Evolutionary conservation across 2,113 vertebrate genomes (phyloP).

Genomic region (Serinus canaria): DNA sequence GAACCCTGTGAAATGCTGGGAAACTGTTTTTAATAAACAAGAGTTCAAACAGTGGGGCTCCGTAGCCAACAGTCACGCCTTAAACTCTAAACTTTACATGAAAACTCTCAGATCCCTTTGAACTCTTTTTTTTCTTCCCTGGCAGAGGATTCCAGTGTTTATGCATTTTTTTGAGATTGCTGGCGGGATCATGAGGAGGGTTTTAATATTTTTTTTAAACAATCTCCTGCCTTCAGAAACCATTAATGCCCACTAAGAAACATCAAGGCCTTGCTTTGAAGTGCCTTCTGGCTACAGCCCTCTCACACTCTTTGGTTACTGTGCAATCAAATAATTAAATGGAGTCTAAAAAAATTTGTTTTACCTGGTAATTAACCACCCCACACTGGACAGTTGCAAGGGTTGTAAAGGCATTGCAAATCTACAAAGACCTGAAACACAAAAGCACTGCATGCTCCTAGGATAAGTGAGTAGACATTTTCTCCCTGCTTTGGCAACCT

Average conservation of each 20-base stretch:
- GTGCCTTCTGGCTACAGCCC: slow-evolving; percentile 93
- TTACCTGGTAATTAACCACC: slow-evolving; percentile 95
- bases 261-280: slow-evolving; percentile 95
- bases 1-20: slow-evolving; percentile 72
- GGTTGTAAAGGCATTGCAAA: slow-evolving; percentile 76
- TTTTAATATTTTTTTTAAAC: slow-evolving; percentile 85
- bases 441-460: slow-evolving; percentile 67
- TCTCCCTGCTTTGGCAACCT: slow-evolving; percentile 54
- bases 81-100: slow-evolving; percentile 86
- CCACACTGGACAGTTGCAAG: slow-evolving; percentile 77
- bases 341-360: slow-evolving; percentile 83
- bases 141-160: slow-evolving; percentile 85
- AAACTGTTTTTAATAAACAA: slow-evolving; percentile 84
- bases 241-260: slow-evolving; percentile 91
- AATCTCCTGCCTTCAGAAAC: slow-evolving; percentile 94
- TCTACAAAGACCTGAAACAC: slow-evolving; percentile 79
- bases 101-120: slow-evolving; percentile 81
- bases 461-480: neutral
- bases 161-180: slow-evolving; percentile 88
- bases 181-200: slow-evolving; percentile 86
- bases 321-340: slow-evolving; percentile 96
- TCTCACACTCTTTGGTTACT: slow-evolving; percentile 83
- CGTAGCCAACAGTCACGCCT: slow-evolving; percentile 78
- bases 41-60: slow-evolving; percentile 78
- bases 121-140: slow-evolving; percentile 75